Evolutionary conservation across 1,140 invertebrate species (phyloP).

Genomic region (Atta cephalotes): DNA sequence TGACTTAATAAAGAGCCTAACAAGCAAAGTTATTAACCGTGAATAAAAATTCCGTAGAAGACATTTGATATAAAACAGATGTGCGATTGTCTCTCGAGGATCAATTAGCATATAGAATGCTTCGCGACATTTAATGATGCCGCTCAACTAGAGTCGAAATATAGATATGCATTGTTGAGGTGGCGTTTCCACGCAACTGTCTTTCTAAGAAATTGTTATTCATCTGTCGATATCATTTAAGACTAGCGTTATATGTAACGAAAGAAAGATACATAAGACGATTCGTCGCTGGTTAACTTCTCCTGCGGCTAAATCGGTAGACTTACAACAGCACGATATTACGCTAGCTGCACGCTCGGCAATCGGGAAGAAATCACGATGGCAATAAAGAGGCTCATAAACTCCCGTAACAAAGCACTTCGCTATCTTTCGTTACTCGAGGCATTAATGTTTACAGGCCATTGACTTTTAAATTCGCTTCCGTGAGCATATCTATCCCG

Average conservation of each 20-base stretch:
- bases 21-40: background rate
- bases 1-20: background rate
- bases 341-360: background rate
- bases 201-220: constrained; percentile 48
- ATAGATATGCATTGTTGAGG: background rate
- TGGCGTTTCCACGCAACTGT: background rate
- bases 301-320: constrained; percentile 16
- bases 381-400: constrained; percentile 67
- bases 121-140: constrained; percentile 8
- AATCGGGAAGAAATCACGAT: constrained; percentile 62
- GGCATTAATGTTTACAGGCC: constrained; percentile 64
- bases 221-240: constrained; percentile 27
- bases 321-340: constrained; percentile 49
- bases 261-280: constrained; percentile 6
- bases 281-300: constrained; percentile 45
- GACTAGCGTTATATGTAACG: constrained; percentile 6
- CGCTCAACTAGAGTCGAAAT: background rate
- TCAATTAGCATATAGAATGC: constrained; percentile 18
- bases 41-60: constrained; percentile 8
- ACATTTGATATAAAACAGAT: background rate
- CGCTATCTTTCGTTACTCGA: constrained; percentile 67
- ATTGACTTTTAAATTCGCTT: constrained; percentile 65
- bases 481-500: constrained; percentile 59
- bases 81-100: background rate
- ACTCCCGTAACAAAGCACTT: constrained; percentile 52